phyloP scores from a whole-genome alignment of 1,140 invertebrate genomes.

The Neuroterus valhalla region DNA sequence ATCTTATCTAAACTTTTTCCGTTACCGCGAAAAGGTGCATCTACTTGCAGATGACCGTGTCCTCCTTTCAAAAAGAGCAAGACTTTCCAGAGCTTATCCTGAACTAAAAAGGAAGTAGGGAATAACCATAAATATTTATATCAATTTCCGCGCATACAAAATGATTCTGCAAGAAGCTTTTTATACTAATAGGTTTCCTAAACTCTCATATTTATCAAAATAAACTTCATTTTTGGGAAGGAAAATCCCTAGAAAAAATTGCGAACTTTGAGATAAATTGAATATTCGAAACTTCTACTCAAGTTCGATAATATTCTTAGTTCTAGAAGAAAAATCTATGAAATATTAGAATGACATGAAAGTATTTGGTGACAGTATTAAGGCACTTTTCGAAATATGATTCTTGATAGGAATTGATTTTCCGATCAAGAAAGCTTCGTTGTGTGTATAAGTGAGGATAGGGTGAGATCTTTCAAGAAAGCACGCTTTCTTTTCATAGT shows the following conservation, averaged over 20 bases:
- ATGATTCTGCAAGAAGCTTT: background rate
- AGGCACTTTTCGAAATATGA: too few relatives aligned
- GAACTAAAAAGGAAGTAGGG: background rate
- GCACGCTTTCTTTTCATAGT: conserved; percentile 14
- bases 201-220: background rate
- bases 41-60: conserved; percentile 16
- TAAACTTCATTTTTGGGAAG: too few relatives aligned
- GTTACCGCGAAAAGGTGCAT: conserved; percentile 1
- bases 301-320: too few relatives aligned
- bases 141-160: background rate
- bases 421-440: background rate
- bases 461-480: background rate
- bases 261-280: too few relatives aligned
- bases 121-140: conserved; percentile 23
- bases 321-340: too few relatives aligned
- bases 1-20: conserved; percentile 25
- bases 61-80: conserved; percentile 4
- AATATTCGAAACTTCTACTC: too few relatives aligned
- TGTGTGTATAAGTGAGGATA: background rate
- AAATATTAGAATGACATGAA: too few relatives aligned
- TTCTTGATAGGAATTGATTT: too few relatives aligned
- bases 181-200: background rate
- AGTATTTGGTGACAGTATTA: too few relatives aligned
- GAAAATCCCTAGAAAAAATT: too few relatives aligned
- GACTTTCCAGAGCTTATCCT: conserved; percentile 1